phyloP scores from a whole-genome alignment of 2,113 vertebrate species.

The Callipepla californica region DNA sequence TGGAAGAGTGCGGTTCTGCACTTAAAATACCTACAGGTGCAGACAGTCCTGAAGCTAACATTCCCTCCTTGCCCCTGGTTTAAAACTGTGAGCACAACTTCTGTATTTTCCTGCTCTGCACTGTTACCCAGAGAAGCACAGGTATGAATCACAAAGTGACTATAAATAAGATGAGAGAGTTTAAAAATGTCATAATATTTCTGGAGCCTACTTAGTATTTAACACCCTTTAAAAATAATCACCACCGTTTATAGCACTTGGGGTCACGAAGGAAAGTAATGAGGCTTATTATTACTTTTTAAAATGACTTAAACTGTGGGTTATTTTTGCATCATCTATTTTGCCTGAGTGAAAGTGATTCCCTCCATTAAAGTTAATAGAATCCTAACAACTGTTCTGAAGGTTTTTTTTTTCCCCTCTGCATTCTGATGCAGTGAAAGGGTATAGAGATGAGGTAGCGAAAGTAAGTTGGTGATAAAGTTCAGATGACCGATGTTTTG shows the following conservation, averaged over 20 bases:
- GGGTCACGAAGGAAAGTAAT: background rate
- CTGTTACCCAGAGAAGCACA: background rate
- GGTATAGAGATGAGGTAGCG: background rate
- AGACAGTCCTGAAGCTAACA: background rate
- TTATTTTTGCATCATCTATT: background rate
- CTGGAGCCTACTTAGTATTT: background rate
- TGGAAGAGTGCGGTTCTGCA: background rate
- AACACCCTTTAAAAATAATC: background rate
- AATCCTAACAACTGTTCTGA: background rate
- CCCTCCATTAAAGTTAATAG: background rate
- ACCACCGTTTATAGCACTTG: background rate
- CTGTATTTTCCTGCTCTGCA: background rate
- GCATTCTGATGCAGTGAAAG: background rate
- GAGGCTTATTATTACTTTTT: background rate
- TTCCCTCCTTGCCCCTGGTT: background rate
- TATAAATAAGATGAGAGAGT: background rate
- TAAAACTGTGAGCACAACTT: background rate
- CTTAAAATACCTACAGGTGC: background rate
- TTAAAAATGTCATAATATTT: background rate
- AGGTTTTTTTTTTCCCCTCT: background rate
- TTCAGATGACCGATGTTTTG: background rate
- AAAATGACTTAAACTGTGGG: background rate
- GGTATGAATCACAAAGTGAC: background rate
- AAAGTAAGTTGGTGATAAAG: background rate
- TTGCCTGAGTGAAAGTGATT: background rate